Conservation (phyloP, 2,113 vertebrate genomes). For the Chroicocephalus ridibundus region DNA sequence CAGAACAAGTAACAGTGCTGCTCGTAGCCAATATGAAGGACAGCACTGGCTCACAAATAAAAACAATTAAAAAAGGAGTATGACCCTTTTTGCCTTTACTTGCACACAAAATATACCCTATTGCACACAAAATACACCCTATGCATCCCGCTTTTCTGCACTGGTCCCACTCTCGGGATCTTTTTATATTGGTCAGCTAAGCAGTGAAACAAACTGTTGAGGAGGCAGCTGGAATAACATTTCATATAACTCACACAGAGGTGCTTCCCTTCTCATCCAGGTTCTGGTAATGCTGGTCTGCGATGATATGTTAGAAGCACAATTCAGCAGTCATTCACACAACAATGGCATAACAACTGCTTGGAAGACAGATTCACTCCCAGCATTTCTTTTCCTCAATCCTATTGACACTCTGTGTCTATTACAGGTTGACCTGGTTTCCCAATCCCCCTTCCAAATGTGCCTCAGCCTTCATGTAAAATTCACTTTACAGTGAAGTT, state of each 20-base stretch:
- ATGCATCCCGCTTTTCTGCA: background rate
- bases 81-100: background rate
- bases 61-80: background rate
- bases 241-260: background rate
- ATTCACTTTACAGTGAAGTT: background rate
- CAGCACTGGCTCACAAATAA: background rate
- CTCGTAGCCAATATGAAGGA: background rate
- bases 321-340: background rate
- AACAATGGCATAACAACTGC: background rate
- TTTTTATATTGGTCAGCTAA: background rate
- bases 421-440: background rate
- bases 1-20: background rate
- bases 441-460: background rate
- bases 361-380: background rate
- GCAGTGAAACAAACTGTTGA: background rate
- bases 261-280: background rate
- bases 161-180: background rate
- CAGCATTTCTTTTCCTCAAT: background rate
- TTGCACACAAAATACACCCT: background rate
- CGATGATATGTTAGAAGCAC: background rate
- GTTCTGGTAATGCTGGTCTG: background rate
- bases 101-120: background rate
- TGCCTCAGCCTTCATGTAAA: background rate
- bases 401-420: background rate
- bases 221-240: background rate